Conservation (phyloP, 2,888 invertebrate genomes). For the Rhamphomyia laevipes region DNA sequence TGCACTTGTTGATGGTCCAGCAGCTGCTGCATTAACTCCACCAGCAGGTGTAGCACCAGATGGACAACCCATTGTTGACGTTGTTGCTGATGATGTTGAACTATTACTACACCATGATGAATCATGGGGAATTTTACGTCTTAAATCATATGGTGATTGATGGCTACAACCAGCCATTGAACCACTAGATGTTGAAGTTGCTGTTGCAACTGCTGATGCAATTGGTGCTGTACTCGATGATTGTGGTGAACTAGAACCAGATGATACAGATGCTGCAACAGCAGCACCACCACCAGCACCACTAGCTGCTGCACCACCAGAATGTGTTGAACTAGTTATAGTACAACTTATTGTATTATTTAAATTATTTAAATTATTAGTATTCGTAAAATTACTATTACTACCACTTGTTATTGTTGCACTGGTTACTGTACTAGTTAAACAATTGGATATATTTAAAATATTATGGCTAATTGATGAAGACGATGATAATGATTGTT, state of each 20-base stretch:
- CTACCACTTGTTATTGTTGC: conserved; percentile 4
- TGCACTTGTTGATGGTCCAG: conserved; percentile 35
- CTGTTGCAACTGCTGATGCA: conserved; percentile 18
- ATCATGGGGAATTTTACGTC: conserved; percentile 52
- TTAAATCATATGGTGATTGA: conserved; percentile 81
- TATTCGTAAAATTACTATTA: conserved; percentile 14
- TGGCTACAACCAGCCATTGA: conserved; percentile 44
- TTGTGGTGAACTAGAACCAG: conserved; percentile 14
- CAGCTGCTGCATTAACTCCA: conserved; percentile 36
- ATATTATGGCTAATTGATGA: conserved; percentile 13
- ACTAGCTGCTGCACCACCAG: conserved; percentile 20
- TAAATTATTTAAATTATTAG: conserved; percentile 7
- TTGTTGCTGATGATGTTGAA: conserved; percentile 11
- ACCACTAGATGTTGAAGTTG: conserved; percentile 23
- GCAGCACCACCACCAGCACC: background rate
- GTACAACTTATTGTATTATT: conserved; percentile 14
- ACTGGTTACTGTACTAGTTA: conserved; percentile 7
- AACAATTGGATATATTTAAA: conserved; percentile 4
- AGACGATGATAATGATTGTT: conserved; percentile 14
- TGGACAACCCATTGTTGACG: background rate
- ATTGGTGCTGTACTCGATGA: conserved; percentile 14
- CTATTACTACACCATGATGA: conserved; percentile 12
- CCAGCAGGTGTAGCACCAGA: conserved; percentile 9
- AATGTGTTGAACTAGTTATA: background rate
- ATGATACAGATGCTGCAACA: conserved; percentile 11